phyloP scores from a whole-genome alignment of 2,113 vertebrate species.

The Pogona vitticeps region DNA sequence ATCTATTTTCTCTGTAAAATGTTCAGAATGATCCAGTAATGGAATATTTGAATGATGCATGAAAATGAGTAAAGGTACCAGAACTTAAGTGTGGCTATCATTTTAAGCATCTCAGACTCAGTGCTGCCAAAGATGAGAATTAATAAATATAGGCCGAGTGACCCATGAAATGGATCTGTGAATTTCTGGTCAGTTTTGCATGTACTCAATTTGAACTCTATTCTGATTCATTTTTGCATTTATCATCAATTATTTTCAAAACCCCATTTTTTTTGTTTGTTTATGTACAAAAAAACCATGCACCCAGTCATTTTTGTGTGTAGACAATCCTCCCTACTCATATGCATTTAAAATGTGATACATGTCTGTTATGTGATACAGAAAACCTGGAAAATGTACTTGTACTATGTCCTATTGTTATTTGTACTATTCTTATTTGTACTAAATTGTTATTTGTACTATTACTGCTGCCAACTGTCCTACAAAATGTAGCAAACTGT shows the following conservation, averaged over 20 bases:
- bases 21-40: background rate
- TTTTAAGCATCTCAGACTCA: background rate
- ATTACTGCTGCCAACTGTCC: no score
- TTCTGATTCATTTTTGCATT: background rate
- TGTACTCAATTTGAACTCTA: background rate
- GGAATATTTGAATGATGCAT: background rate
- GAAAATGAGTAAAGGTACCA: background rate
- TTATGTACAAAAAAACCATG: no score
- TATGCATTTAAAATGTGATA: no score
- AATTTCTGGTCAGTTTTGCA: background rate
- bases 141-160: background rate
- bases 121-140: background rate
- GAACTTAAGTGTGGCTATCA: background rate
- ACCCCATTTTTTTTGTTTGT: no score
- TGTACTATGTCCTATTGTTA: no score
- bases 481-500: background rate
- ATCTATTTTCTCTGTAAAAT: background rate
- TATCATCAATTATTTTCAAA: no score
- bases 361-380: no score
- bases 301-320: no score
- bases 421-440: background rate
- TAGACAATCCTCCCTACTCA: no score
- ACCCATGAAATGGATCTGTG: background rate
- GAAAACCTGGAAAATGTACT: no score
- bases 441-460: background rate